Conservation (phyloP, 2,888 invertebrate species). For the Bibio marci region DNA sequence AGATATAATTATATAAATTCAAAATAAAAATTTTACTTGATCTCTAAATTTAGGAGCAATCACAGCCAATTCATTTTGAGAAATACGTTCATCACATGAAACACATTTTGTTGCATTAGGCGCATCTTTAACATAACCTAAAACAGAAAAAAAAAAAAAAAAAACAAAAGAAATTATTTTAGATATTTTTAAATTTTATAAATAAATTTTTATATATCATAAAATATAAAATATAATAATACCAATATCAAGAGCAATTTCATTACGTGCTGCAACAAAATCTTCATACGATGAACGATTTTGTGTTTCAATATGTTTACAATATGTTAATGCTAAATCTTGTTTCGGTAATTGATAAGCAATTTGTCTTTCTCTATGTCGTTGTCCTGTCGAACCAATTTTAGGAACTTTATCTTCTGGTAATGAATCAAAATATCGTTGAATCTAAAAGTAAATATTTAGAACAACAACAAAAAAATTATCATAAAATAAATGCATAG, state of each 20-base stretch:
- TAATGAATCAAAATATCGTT: slow-evolving; percentile 81
- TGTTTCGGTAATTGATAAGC: slow-evolving; percentile 85
- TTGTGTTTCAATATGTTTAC: slow-evolving; percentile 64
- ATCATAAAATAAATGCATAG: slow-evolving; percentile 16
- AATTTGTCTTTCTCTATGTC: slow-evolving; percentile 62
- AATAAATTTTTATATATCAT: not conserved
- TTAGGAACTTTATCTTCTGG: slow-evolving; percentile 64
- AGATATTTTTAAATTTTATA: not conserved
- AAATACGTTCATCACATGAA: slow-evolving; percentile 64
- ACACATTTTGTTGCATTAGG: slow-evolving; percentile 52
- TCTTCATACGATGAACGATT: slow-evolving; percentile 76
- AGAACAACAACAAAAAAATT: slow-evolving; percentile 4
- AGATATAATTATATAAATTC: not conserved
- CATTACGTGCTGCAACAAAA: slow-evolving; percentile 86
- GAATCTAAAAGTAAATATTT: slow-evolving; percentile 48
- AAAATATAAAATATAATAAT: not conserved
- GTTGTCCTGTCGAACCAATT: slow-evolving; percentile 61
- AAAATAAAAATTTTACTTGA: slow-evolving; percentile 26
- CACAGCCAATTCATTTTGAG: slow-evolving; percentile 66
- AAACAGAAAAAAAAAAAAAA: not conserved
- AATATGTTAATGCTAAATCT: slow-evolving; percentile 79
- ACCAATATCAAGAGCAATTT: slow-evolving; percentile 86
- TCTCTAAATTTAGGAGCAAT: slow-evolving; percentile 68
- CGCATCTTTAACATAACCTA: slow-evolving; percentile 44
- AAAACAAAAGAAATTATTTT: too few species aligned